Conservation (phyloP, 2,113 vertebrate genomes). For the Oriolus oriolus region DNA sequence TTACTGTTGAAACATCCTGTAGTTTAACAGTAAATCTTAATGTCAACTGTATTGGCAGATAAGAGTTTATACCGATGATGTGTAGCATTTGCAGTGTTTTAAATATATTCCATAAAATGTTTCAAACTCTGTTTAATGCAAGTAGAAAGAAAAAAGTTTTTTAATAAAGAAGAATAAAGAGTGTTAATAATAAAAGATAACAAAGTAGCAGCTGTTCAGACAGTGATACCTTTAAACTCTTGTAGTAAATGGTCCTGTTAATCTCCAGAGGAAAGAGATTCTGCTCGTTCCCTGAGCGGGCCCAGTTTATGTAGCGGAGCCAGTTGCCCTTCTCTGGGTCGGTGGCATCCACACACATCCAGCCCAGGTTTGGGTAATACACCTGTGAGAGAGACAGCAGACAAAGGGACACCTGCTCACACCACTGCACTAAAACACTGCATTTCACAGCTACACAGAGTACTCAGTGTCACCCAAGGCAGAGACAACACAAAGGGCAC, state of each 20-base stretch:
- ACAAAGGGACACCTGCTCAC: not conserved
- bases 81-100: not conserved
- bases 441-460: not conserved
- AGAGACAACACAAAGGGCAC: not conserved
- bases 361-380: conserved; percentile 88
- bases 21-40: not conserved
- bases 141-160: not conserved
- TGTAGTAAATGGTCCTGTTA: conserved; percentile 93
- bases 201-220: not conserved
- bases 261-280: conserved; percentile 93
- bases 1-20: not conserved
- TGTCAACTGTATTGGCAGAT: not conserved
- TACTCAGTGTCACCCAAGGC: fast-evolving
- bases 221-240: conserved; percentile 83
- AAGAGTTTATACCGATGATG: not conserved
- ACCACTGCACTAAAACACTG: fast-evolving
- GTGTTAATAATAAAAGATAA: not conserved
- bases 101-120: not conserved
- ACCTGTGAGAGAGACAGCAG: conserved; percentile 63
- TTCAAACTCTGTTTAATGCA: not conserved
- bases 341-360: conserved; percentile 95
- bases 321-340: conserved; percentile 91
- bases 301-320: conserved; percentile 93
- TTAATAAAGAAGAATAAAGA: not conserved
- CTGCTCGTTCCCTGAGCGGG: conserved; percentile 85